Evolutionary conservation across 2,797 vertebrate genomes (phyloP), one percentile per base, ranked within the genome.

Genomic region (Gallinago stenura): DNA sequence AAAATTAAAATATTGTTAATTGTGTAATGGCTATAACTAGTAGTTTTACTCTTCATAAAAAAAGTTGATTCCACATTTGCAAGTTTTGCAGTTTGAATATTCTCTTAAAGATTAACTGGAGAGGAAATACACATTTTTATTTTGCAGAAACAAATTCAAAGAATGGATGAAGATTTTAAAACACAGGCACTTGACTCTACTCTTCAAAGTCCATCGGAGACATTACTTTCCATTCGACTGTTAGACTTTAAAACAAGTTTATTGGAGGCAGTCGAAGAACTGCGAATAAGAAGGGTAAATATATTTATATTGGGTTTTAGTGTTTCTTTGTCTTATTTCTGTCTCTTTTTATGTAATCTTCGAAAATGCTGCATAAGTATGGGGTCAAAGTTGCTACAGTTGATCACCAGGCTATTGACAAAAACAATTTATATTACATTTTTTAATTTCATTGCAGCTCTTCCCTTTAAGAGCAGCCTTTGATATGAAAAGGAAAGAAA

Each of bases 191-290:
- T 96, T 85, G 84, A 95, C 39, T 96, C 95, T 61, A 12, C 87
- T 73, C 96, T 98, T 90, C 96, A 96, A 83, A 97, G 96, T 88
- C 96, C 98, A 33, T 98, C 98, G 65, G 98, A 98, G 66, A 98
- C 98, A 37, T 94, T 98, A 39, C 92, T 99, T 97, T 98, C 98
- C 80, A 97, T 99, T 35, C 99, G 98, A 56, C 68, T 99, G 69
- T 76, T 99, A 93, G 98, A 99, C 92, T 99, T 99, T 90, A 99
- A 98, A 98, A 98, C 98, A 41, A 97, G 92, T 92, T 98, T 99
- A 2, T 90, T 99, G n/a, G 99, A 99, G 93, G 98, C 98, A 66
- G 89, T 99, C 30, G 99, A 99, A 97, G 99, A 99, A 91, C 98
- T 99, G 87, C 98, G 98, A 69, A 98, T 99, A 87, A 98, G 98